Evolutionary conservation across 1,140 invertebrate genomes (phyloP), one percentile per base, ranked within the genome.

Genomic region (Drosophila equinoxialis): DNA sequence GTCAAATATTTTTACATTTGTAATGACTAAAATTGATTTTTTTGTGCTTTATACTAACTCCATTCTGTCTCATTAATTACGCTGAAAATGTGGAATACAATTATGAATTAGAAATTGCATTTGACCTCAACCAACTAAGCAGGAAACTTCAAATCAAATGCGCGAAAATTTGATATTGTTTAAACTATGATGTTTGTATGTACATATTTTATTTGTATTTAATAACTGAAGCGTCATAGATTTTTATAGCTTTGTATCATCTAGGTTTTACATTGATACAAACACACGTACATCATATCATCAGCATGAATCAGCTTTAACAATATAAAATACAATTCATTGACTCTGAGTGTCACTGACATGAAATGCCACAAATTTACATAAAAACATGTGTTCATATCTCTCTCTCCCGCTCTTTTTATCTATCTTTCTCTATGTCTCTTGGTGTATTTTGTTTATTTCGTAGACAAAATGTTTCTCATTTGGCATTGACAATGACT

Each of bases 401-500:
- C 51, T 41, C 37, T 37, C 23, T 4, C 14, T 54, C 42, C 58
- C 42, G 51, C 48, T 67, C 67, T 65, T 37, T 37, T 59, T 42
- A 8, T 23, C 41, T 39, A 54, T 26, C 64, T 65, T 61, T 26
- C 67, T 42, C 26, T 66, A 41, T 74, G 58, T 14, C 42, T 35
- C 14, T 17, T 17, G 2, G 45, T 3, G 7, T 48, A 8, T 17
- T 67, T 61, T 75, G 68, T 68, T 71, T 30, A 30, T 30, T 30
- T 30, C 30, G 75, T 77, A 79, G 66, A 76, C 78, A 39, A 85
- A 85, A 69, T 74, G 79, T 74, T 89, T 89, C 84, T 80, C 83
- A 77, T 74, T 89, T 87, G 83, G 83, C 83, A 87, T 89, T 87
- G 83, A 89, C 83, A 87, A 84, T 87, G 84, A 89, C 84, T 89